Base-by-base conservation (phyloP, 2,797 vertebrate species). In the Natrix natrix region DNA sequence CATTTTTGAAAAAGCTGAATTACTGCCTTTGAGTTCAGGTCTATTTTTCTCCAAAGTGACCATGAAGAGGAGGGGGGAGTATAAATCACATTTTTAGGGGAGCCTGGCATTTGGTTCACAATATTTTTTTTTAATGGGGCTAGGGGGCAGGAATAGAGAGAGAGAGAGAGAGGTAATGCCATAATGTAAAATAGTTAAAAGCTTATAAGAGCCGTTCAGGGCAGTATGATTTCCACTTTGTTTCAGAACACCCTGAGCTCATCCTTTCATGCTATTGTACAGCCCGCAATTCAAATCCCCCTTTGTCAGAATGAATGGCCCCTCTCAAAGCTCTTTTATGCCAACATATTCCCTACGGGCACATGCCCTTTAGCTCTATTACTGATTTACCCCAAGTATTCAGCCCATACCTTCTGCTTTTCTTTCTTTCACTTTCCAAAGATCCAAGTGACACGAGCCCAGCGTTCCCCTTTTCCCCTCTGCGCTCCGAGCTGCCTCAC, bases 251-350 rank as follows among this genome's bases (percentile, higher is more conserved):
- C 98, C 98, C 98, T 97, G 97, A 98, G 98, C 98, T 98, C 98
- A 97, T 98, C 98, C 98, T 99, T 99, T 99, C 98, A 99, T 98
- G 98, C 98, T 98, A 98, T 98, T 99, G 98, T 99, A 98, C 98
- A 98, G 98, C 97, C 97, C 97, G 98, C 98, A 98, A 98, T 99
- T 99, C 98, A 98, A 98, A 98, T 98, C 97, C 98, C 98, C 98
- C 98, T 99, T 98, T 98, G 98, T 98, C 98, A 98, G 97, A 96
- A 98, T 99, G 98, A 99, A 99, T 99, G 98, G 98, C 97, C 97
- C 97, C 97, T 98, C 98, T 99, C 98, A 98, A 98, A 98, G 98
- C 98, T 98, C 98, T 98, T 98, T 98, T 97, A 98, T 98, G 98
- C 97, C 95, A 97, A 97, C 98, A 98, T 98, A 98, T 98, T 98